Percentiles rank a stretch among this genome's conserved stretches.
Evolutionary conservation across 1,140 invertebrate species (phyloP).

Genomic region (Delia radicum): DNA sequence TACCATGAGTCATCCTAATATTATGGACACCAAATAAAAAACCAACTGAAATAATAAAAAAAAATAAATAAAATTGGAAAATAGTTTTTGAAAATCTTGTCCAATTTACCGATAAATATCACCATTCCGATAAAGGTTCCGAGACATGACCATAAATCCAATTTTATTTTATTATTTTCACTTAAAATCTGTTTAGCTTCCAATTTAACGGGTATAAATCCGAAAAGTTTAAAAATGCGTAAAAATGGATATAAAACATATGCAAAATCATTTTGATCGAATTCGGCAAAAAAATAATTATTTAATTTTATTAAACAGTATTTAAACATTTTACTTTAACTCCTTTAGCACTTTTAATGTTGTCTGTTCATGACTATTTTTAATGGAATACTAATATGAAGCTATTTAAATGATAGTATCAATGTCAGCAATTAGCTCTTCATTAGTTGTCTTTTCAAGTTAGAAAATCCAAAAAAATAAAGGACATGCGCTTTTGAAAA

Average conservation of each 20-base stretch:
- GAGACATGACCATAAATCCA: constrained; percentile 1
- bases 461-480: too few species aligned
- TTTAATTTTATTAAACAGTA: not conserved
- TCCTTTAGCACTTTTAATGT: not conserved
- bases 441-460: not conserved
- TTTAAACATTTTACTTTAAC: not conserved
- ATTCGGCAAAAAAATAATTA: not conserved
- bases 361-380: too few species aligned
- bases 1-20: not conserved
- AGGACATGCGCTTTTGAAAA: constrained; percentile 7
- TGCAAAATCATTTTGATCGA: constrained; percentile 20
- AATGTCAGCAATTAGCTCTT: not conserved
- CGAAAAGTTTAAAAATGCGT: constrained; percentile 30
- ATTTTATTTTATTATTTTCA: constrained; percentile 1
- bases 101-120: constrained; percentile 24
- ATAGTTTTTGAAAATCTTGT: not conserved
- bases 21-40: constrained; percentile 20
- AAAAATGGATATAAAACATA: constrained; percentile 31
- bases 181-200: not conserved
- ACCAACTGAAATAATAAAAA: constrained; percentile 17
- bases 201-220: constrained; percentile 26
- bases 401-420: not conserved
- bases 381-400: not conserved
- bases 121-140: not conserved
- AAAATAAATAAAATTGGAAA: too few species aligned